Evolutionary conservation across 2,113 vertebrate genomes (phyloP).

Genomic region (Sander lucioperca): DNA sequence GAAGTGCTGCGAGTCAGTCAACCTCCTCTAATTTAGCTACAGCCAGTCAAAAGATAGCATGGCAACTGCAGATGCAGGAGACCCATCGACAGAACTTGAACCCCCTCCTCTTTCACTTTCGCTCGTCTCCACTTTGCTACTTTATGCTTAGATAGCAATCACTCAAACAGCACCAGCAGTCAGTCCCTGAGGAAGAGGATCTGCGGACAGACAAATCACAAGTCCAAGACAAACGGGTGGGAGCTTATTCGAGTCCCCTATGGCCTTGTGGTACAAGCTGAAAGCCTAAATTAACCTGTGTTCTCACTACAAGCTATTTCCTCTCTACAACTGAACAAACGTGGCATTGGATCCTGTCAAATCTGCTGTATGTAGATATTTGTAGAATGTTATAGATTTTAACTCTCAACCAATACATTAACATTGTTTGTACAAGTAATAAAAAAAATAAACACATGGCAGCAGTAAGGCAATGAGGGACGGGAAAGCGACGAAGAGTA

Average conservation of each 20-base stretch:
- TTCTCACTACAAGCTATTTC: background rate
- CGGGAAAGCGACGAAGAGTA: background rate
- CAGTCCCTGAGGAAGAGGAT: background rate
- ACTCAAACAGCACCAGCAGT: constrained; percentile 15
- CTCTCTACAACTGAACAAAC: background rate
- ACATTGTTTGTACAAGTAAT: background rate
- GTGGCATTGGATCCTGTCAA: background rate
- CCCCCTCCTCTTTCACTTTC: too few species aligned
- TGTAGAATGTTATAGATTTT: background rate
- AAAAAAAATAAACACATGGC: background rate
- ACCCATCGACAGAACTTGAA: too few species aligned
- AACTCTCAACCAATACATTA: background rate
- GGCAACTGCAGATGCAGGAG: too few species aligned
- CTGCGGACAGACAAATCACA: constrained; percentile 17
- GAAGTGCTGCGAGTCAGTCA: too few species aligned
- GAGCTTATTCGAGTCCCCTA: background rate
- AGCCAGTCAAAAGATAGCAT: too few species aligned
- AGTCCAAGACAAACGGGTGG: background rate
- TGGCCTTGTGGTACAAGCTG: background rate
- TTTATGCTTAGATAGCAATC: constrained; percentile 40
- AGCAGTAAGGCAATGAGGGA: background rate
- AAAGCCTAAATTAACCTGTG: background rate
- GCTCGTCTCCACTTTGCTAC: constrained; percentile 19
- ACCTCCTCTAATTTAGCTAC: too few species aligned
- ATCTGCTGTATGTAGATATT: background rate